phyloP scores from a whole-genome alignment of 1,140 invertebrate species.

The Hyposmocoma kahamanoa region DNA sequence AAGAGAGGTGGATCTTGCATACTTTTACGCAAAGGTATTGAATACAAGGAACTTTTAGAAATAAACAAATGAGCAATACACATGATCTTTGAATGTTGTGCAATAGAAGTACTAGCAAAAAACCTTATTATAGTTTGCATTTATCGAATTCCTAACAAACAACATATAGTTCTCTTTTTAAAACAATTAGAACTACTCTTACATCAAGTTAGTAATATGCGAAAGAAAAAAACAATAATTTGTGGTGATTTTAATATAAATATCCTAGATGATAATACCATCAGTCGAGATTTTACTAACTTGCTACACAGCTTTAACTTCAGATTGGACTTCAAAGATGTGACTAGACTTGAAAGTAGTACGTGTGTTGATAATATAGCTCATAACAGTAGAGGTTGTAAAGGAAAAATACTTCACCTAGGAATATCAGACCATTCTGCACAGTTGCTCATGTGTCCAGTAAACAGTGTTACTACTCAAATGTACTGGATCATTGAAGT shows the following conservation, averaged over 20 bases:
- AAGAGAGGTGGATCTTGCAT: no score
- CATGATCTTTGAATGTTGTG: no score
- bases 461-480: constrained; percentile 3
- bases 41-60: no score
- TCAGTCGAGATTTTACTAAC: background rate
- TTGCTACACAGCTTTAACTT: background rate
- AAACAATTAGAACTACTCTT: no score
- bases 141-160: no score
- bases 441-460: constrained; percentile 13
- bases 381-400: constrained; percentile 9
- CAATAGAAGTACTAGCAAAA: no score
- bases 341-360: constrained; percentile 11
- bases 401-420: constrained; percentile 9
- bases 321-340: background rate
- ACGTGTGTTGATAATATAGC: constrained; percentile 19
- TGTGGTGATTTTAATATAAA: constrained; percentile 8
- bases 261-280: background rate
- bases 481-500: constrained; percentile 3
- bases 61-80: no score
- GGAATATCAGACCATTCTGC: constrained; percentile 19
- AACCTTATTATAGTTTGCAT: no score
- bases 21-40: no score
- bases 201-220: no score
- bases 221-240: background rate
- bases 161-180: no score